Evolutionary conservation across 2,888 invertebrate genomes (phyloP).

Genomic region (Microplitis deprimator): DNA sequence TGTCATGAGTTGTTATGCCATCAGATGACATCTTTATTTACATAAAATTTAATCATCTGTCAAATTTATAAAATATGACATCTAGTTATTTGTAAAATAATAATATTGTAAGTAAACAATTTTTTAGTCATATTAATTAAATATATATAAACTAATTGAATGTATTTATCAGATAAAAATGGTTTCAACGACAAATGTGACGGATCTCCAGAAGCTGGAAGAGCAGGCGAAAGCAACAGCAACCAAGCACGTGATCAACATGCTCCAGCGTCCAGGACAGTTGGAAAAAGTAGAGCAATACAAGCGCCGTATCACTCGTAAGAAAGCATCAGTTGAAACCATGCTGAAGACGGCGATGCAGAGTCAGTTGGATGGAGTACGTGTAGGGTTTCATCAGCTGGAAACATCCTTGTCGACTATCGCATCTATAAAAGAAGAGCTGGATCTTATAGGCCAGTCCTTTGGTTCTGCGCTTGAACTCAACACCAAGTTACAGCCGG

Average conservation of each 20-base stretch:
- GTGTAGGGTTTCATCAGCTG: slow-evolving; percentile 92
- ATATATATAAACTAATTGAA: too few species aligned
- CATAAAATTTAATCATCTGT: too few species aligned
- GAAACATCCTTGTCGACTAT: slow-evolving; percentile 90
- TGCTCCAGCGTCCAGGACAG: slow-evolving; percentile 95
- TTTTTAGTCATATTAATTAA: too few species aligned
- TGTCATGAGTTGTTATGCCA: too few species aligned
- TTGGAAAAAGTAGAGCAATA: slow-evolving; percentile 92
- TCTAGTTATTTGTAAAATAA: too few species aligned
- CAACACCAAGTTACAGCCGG: slow-evolving; percentile 85
- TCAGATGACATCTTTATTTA: too few species aligned
- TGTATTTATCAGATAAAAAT: background rate
- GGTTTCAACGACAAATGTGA: slow-evolving; percentile 49
- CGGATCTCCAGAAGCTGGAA: slow-evolving; percentile 77
- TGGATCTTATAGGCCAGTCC: slow-evolving; percentile 77
- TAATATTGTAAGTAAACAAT: too few species aligned
- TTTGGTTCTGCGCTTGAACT: slow-evolving; percentile 85
- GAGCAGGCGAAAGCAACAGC: slow-evolving; percentile 84
- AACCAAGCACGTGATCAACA: slow-evolving; percentile 89
- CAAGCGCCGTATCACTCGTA: slow-evolving; percentile 81
- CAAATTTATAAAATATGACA: too few species aligned
- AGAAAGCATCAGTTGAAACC: slow-evolving; percentile 93
- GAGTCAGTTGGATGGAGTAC: slow-evolving; percentile 96
- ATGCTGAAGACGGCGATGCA: slow-evolving; percentile 99
- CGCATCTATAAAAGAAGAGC: slow-evolving; percentile 74